phyloP scores from a whole-genome alignment of 2,113 vertebrate species.

The Mus spicilegus region DNA sequence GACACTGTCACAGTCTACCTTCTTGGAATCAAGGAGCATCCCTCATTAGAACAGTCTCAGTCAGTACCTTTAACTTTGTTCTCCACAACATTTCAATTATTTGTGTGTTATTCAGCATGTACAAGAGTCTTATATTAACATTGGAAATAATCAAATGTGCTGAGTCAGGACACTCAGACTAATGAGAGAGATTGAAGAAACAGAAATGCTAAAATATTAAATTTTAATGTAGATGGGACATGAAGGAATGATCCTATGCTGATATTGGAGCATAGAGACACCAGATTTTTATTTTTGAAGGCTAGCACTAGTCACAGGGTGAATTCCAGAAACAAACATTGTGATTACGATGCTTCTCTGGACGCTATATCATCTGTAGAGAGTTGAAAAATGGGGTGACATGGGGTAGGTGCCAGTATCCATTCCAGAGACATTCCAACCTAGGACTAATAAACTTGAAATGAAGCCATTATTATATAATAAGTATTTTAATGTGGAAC shows the following conservation, averaged over 20 bases:
- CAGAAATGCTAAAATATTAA: background rate
- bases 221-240: background rate
- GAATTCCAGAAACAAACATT: background rate
- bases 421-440: background rate
- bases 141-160: background rate
- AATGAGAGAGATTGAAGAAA: background rate
- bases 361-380: background rate
- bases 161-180: background rate
- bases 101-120: background rate
- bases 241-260: background rate
- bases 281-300: background rate
- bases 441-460: background rate
- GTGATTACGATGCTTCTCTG: background rate
- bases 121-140: background rate
- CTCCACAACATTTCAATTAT: background rate
- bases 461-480: background rate
- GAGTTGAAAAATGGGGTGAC: background rate
- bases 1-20: rapidly evolving
- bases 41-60: background rate
- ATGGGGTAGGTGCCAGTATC: background rate
- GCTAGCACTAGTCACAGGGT: background rate
- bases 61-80: background rate
- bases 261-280: background rate
- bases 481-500: background rate
- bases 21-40: background rate